These are phyloP conservation scores for Cyprinodon variegatus DNA, from an alignment of 2,113 vertebrate genomes.

Conservation along the genomic window DNA sequence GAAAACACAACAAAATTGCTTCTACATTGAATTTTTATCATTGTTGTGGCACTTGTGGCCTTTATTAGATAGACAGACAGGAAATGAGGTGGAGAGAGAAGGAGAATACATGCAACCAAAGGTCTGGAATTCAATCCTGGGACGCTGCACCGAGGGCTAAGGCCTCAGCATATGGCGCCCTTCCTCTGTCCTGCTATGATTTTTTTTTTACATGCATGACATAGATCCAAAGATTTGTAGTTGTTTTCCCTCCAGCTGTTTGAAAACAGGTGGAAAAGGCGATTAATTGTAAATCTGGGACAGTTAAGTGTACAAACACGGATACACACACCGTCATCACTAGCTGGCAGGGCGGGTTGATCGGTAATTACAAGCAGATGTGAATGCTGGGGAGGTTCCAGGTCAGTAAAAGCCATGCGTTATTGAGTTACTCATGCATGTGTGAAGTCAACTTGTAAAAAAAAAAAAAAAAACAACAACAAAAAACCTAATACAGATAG, in stretches of 20 bases:
- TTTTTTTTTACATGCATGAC: conserved; percentile 7
- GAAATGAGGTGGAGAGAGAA: too few relatives aligned
- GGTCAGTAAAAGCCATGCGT: conserved; percentile 57
- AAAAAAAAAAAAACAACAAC: neutral
- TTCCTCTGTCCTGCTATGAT: too few relatives aligned
- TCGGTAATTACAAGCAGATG: conserved; percentile 72
- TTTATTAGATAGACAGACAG: too few relatives aligned
- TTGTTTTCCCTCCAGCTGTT: conserved; percentile 31
- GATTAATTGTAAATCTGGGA: conserved; percentile 42
- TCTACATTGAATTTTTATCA: neutral
- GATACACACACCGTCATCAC: conserved; percentile 1
- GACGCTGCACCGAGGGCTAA: too few relatives aligned
- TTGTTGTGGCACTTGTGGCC: too few relatives aligned
- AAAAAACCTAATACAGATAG: neutral
- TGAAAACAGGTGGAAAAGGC: conserved; percentile 60
- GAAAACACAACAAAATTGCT: neutral
- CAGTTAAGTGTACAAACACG: conserved; percentile 36
- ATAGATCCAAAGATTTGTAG: conserved; percentile 16
- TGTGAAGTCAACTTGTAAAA: conserved; percentile 45
- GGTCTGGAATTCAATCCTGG: too few relatives aligned
- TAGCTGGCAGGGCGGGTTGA: conserved; percentile 24
- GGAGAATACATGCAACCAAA: too few relatives aligned
- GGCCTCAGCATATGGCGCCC: too few relatives aligned
- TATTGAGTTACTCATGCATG: conserved; percentile 26
- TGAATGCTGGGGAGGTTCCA: conserved; percentile 53